phyloP scores from a whole-genome alignment of 2,113 vertebrate genomes.

The Lepidothrix coronata region DNA sequence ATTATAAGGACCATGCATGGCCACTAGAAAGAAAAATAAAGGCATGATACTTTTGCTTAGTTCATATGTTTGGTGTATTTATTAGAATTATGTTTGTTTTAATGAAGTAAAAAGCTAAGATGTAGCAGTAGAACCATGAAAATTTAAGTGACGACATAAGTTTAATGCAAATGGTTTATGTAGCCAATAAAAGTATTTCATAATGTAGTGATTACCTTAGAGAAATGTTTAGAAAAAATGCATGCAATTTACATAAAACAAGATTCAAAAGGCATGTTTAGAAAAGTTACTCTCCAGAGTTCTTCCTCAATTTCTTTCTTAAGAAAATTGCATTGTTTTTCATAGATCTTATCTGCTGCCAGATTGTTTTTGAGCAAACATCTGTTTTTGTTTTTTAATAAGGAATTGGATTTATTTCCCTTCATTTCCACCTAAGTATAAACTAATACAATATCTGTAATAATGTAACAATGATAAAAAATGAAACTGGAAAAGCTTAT shows the following conservation, averaged over 20 bases:
- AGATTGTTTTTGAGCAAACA: background rate
- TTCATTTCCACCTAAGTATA: background rate
- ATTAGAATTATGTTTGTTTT: background rate
- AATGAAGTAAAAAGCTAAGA: background rate
- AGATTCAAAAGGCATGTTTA: background rate
- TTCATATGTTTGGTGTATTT: background rate
- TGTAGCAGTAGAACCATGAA: background rate
- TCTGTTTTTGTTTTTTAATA: background rate
- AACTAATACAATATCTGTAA: background rate
- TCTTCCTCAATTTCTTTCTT: background rate
- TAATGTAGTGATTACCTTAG: background rate
- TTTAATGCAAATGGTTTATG: background rate
- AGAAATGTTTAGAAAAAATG: background rate
- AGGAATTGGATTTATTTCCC: background rate
- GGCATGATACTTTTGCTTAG: background rate
- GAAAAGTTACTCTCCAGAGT: background rate
- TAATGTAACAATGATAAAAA: background rate
- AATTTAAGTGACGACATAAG: background rate
- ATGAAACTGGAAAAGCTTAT: background rate
- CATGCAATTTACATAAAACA: background rate
- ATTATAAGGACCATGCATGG: background rate
- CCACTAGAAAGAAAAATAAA: background rate
- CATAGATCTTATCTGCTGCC: background rate
- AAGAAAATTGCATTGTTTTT: background rate
- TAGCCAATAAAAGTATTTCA: background rate